These are phyloP conservation scores for Ctena decussata DNA, from an alignment of 2,888 invertebrate genomes.

Conservation along the genomic window DNA sequence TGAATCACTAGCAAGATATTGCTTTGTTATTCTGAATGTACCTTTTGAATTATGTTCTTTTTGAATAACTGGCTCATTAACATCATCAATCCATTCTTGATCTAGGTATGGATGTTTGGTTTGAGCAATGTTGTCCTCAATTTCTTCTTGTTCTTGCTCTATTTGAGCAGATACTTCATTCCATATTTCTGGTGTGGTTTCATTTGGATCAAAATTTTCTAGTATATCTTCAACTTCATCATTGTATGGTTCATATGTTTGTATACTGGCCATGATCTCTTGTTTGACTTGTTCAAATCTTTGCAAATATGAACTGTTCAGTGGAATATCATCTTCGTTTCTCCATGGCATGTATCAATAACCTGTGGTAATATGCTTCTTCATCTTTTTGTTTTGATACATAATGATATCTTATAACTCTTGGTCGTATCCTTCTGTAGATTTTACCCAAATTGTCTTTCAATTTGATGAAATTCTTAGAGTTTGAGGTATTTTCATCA, in stretches of 20 bases:
- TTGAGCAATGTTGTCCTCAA: background rate
- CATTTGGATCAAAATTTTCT: constrained; percentile 27
- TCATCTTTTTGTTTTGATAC: constrained; percentile 37
- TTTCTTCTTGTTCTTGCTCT: constrained; percentile 18
- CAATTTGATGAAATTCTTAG: constrained; percentile 1
- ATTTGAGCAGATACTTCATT: constrained; percentile 38
- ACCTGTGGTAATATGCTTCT: constrained; percentile 35
- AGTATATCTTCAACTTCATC: constrained; percentile 17
- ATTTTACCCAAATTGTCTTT: constrained; percentile 37
- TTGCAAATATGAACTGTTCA: background rate
- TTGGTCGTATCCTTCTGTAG: constrained; percentile 19
- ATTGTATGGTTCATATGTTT: constrained; percentile 30
- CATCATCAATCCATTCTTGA: background rate
- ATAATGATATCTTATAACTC: constrained; percentile 36
- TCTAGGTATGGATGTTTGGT: background rate
- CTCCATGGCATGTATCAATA: constrained; percentile 52
- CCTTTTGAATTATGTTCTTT: background rate
- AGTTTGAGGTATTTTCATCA: constrained; percentile 5
- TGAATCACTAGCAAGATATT: too few relatives aligned
- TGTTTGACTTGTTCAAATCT: background rate
- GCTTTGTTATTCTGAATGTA: background rate
- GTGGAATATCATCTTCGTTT: constrained; percentile 19
- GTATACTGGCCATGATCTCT: background rate
- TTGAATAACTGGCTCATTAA: background rate
- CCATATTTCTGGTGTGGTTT: constrained; percentile 38